Conservation (phyloP, 1,140 invertebrate species). For the Ostrea edulis region DNA sequence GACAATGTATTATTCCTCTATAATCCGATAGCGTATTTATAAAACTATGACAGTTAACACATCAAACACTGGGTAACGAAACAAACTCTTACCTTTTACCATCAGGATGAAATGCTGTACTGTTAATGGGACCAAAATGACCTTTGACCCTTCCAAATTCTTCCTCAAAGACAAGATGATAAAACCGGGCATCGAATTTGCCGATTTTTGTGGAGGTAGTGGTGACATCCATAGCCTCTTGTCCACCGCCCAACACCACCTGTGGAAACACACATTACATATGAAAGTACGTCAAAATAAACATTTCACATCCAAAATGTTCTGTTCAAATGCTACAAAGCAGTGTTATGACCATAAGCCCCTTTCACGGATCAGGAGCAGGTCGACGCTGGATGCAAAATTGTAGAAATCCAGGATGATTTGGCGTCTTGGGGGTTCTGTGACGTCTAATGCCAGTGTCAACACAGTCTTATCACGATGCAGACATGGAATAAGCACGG, state of each 20-base stretch:
- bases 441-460: too few relatives aligned
- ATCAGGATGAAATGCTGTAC: slow-evolving; percentile 98
- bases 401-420: too few relatives aligned
- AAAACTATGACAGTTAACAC: not conserved
- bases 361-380: too few relatives aligned
- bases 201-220: slow-evolving; percentile 96
- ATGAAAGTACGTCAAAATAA: too few relatives aligned
- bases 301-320: not conserved
- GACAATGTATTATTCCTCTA: too few relatives aligned
- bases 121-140: slow-evolving; percentile 99
- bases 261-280: slow-evolving; percentile 69
- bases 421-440: too few relatives aligned
- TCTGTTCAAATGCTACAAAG: not conserved
- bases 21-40: too few relatives aligned
- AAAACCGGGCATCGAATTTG: slow-evolving; percentile 99
- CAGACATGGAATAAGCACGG: too few relatives aligned
- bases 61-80: not conserved
- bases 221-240: slow-evolving; percentile 99
- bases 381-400: too few relatives aligned
- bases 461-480: too few relatives aligned
- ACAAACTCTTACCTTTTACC: slow-evolving; percentile 85
- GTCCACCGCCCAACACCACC: slow-evolving; percentile 96
- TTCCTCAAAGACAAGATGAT: slow-evolving; percentile 99
- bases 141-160: slow-evolving; percentile 99
- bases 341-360: too few relatives aligned